Evolutionary conservation across 2,113 vertebrate species (phyloP).

Genomic region (Caloenas nicobarica): DNA sequence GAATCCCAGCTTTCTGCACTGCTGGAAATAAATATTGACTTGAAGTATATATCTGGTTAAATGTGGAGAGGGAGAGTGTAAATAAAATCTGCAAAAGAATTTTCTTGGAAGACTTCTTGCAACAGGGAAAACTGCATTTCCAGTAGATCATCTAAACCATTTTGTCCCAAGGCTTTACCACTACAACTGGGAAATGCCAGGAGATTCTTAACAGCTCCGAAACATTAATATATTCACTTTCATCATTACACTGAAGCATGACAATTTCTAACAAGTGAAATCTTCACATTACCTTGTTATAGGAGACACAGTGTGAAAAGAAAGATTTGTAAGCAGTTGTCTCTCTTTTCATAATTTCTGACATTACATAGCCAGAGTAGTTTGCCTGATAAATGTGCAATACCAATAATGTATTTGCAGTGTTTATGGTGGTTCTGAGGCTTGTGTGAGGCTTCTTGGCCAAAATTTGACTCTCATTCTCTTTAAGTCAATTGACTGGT

Average conservation of each 20-base stretch:
- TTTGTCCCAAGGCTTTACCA: background rate
- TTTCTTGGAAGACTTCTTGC: background rate
- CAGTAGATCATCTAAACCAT: background rate
- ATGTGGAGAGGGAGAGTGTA: background rate
- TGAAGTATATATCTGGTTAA: background rate
- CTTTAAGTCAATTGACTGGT: slow-evolving; percentile 28
- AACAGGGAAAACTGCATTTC: background rate
- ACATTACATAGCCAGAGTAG: background rate
- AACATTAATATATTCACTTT: slow-evolving; percentile 29
- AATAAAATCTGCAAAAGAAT: background rate
- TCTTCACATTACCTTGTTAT: slow-evolving; percentile 33
- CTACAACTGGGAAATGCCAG: background rate
- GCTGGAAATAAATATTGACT: background rate
- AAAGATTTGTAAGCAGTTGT: slow-evolving; percentile 41
- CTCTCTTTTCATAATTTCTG: slow-evolving; percentile 35
- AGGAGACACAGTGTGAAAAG: slow-evolving; percentile 33
- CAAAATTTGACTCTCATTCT: slow-evolving; percentile 24
- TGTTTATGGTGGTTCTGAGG: slow-evolving; percentile 35
- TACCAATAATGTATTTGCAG: background rate
- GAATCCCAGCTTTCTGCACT: background rate
- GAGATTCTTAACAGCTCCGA: slow-evolving; percentile 4
- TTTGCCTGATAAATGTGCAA: slow-evolving; percentile 3
- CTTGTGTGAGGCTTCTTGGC: slow-evolving; percentile 11
- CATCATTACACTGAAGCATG: background rate
- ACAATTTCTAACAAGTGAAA: slow-evolving; percentile 9